Evolutionary conservation across 1,140 invertebrate species (phyloP).

Genomic region (Cyrtorhinus lividipennis): DNA sequence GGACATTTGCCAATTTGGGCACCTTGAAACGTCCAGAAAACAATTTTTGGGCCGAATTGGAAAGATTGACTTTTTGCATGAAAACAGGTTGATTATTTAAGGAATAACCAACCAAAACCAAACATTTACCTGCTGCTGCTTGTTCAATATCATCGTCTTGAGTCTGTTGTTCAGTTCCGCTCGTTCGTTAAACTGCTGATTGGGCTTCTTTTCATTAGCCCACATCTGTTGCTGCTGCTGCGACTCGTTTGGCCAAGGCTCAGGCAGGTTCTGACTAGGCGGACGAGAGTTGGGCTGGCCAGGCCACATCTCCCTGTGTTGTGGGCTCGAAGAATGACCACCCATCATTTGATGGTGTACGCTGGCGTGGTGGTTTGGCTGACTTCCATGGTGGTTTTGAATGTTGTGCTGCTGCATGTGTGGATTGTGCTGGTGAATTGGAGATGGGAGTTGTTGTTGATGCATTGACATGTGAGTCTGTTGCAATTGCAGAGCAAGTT

Average conservation of each 20-base stretch:
- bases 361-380: constrained; percentile 26
- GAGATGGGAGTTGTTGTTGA: constrained; percentile 7
- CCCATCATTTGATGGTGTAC: constrained; percentile 23
- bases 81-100: too few species aligned
- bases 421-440: background rate
- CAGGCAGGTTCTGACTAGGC: constrained; percentile 34
- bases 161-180: constrained; percentile 51
- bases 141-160: constrained; percentile 77
- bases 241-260: constrained; percentile 27
- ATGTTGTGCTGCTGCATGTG: constrained; percentile 1
- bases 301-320: constrained; percentile 21
- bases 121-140: constrained; percentile 38
- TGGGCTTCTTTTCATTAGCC: background rate
- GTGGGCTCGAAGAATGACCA: background rate
- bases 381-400: constrained; percentile 25
- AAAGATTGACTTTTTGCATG: too few species aligned
- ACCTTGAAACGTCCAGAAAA: too few species aligned
- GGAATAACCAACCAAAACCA: too few species aligned
- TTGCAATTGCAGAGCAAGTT: constrained; percentile 32
- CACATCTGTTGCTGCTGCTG: constrained; percentile 12
- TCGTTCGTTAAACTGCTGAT: constrained; percentile 19
- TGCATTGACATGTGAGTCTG: constrained; percentile 29
- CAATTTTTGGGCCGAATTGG: too few species aligned
- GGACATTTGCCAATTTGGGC: too few species aligned
- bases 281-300: constrained; percentile 33